phyloP scores from a whole-genome alignment of 2,888 invertebrate species.

The Chouioia cunea region DNA sequence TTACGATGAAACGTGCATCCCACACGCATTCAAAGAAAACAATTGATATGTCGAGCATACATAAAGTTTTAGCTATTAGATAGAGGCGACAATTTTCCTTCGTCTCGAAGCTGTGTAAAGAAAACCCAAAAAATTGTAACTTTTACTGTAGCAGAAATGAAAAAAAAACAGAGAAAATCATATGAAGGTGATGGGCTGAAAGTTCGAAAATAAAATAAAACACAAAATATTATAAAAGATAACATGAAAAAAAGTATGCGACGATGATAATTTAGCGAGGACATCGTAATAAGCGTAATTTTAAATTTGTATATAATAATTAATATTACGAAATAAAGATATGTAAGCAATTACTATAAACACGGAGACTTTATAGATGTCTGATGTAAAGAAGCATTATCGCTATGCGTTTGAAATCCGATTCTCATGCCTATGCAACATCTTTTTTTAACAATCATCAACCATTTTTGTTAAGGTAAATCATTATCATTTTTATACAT shows the following conservation, averaged over 20 bases:
- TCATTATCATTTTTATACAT: background rate
- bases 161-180: background rate
- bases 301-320: slow-evolving; percentile 67
- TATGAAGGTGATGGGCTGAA: slow-evolving; percentile 4
- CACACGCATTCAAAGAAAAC: background rate
- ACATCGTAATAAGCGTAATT: slow-evolving; percentile 57
- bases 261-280: slow-evolving; percentile 28
- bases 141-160: slow-evolving; percentile 21
- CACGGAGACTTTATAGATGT: slow-evolving; percentile 33
- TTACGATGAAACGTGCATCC: slow-evolving; percentile 17
- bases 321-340: slow-evolving; percentile 65
- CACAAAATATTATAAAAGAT: slow-evolving; percentile 1
- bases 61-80: background rate
- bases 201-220: slow-evolving; percentile 30
- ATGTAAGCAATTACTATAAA: slow-evolving; percentile 60
- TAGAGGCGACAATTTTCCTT: background rate
- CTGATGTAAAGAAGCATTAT: slow-evolving; percentile 30
- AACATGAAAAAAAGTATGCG: slow-evolving; percentile 21
- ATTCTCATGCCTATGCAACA: too few species aligned
- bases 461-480: too few species aligned
- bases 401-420: slow-evolving; percentile 2
- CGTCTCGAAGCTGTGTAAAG: slow-evolving; percentile 28
- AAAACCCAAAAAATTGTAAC: slow-evolving; percentile 9
- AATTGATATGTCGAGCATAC: slow-evolving; percentile 7
- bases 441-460: too few species aligned